phyloP scores from a whole-genome alignment of 92 coral and sea anemone genomes.

The Phenganax subtilis region DNA sequence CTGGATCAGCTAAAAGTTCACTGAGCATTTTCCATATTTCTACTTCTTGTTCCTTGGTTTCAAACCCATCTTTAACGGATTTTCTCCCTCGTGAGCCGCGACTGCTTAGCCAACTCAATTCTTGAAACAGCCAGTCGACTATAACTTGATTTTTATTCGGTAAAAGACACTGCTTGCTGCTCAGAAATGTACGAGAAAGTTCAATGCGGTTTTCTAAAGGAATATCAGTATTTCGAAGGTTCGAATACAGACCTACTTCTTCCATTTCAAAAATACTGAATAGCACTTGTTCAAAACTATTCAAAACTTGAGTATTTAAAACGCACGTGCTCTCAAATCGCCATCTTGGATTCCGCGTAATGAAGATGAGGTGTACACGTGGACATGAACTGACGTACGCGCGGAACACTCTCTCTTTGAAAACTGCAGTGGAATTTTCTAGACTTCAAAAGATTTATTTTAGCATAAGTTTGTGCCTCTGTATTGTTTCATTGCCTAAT shows the following conservation, averaged over 20 bases:
- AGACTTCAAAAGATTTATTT: too few species aligned
- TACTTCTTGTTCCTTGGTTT: not conserved
- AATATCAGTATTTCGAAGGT: conserved; percentile 18
- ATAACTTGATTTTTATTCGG: conserved; percentile 38
- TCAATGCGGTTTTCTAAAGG: conserved; percentile 38
- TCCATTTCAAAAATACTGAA: conserved; percentile 3
- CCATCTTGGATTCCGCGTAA: too few species aligned
- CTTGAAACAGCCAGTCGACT: conserved; percentile 24
- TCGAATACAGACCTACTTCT: conserved; percentile 7
- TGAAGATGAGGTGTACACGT: too few species aligned
- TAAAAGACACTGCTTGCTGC: not conserved
- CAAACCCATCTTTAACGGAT: not conserved
- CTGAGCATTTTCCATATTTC: conserved; percentile 28
- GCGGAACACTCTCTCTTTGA: too few species aligned
- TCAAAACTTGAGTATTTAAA: conserved; percentile 7
- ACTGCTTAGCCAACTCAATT: not conserved
- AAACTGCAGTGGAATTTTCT: too few species aligned
- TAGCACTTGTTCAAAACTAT: not conserved
- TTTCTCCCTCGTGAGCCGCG: not conserved
- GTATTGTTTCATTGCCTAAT: too few species aligned
- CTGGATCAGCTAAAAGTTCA: conserved; percentile 9
- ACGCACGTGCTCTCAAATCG: conserved; percentile 2
- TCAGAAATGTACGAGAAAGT: conserved; percentile 8
- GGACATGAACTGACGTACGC: too few species aligned
- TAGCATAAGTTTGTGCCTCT: too few species aligned